Evolutionary conservation across 2,888 invertebrate genomes (phyloP).

Genomic region (Xestia rhomboidea): DNA sequence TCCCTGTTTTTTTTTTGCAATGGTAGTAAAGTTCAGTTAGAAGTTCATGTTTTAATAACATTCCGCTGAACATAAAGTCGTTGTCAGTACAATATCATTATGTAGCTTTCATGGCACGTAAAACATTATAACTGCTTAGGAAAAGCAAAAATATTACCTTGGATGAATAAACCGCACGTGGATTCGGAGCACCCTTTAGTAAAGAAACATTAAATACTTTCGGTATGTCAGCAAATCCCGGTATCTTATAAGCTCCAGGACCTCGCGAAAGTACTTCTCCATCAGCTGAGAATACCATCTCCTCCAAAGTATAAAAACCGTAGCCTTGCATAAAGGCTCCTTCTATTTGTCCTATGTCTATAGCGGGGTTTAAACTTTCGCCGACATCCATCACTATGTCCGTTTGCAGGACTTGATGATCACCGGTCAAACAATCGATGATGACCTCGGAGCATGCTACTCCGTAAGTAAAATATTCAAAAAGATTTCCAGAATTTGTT

Average conservation of each 20-base stretch:
- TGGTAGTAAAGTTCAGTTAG: not conserved
- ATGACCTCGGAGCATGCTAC: conserved; percentile 96
- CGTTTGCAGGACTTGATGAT: conserved; percentile 94
- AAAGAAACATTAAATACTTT: conserved; percentile 95
- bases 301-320: conserved; percentile 95
- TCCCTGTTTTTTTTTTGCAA: not conserved
- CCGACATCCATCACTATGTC: conserved; percentile 98
- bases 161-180: conserved; percentile 96
- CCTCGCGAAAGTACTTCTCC: conserved; percentile 94
- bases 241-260: conserved; percentile 96
- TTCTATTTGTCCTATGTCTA: conserved; percentile 97
- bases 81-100: not conserved
- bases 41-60: not conserved
- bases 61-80: not conserved
- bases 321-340: conserved; percentile 97
- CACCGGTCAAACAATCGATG: conserved; percentile 96
- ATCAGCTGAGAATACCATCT: conserved; percentile 93
- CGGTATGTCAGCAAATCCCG: conserved; percentile 95
- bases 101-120: not conserved
- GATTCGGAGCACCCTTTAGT: conserved; percentile 95
- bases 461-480: conserved; percentile 95
- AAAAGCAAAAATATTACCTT: conserved; percentile 90
- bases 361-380: conserved; percentile 96
- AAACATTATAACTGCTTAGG: not conserved
- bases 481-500: conserved; percentile 92